Conservation (phyloP, 2,797 vertebrate species). For the Brachyalestes nurse region DNA sequence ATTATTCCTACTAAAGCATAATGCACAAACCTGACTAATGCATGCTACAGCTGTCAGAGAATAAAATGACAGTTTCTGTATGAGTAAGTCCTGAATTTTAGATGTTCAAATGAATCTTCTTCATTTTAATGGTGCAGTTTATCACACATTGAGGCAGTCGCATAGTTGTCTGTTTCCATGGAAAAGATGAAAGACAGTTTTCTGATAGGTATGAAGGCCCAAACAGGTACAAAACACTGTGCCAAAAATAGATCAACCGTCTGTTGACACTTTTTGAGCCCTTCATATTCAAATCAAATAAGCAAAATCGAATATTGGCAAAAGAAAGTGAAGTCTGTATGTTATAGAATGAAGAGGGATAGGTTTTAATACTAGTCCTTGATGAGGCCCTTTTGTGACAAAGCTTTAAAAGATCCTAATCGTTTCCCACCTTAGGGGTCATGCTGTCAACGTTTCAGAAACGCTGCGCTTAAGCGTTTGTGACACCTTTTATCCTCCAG, state of each 20-base stretch:
- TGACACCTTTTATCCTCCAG: conserved; percentile 47
- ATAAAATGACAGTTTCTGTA: neutral
- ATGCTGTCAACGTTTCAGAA: conserved; percentile 46
- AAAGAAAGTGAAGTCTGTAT: neutral
- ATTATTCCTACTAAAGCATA: neutral
- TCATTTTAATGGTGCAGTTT: conserved; percentile 7
- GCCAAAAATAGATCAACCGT: conserved; percentile 33
- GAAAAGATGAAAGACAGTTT: conserved; percentile 28
- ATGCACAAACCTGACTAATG: neutral
- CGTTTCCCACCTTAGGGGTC: conserved; percentile 34
- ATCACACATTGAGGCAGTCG: conserved; percentile 4
- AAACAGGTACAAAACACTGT: conserved; percentile 35
- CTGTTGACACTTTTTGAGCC: conserved; percentile 8
- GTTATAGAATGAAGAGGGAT: neutral
- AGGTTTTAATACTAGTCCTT: conserved; percentile 22
- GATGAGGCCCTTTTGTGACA: conserved; percentile 36
- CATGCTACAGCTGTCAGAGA: conserved; percentile 7
- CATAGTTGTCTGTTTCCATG: conserved; percentile 41
- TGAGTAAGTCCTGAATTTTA: conserved; percentile 13
- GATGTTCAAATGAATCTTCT: conserved; percentile 6
- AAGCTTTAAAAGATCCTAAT: conserved; percentile 44
- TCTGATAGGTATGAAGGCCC: conserved; percentile 13
- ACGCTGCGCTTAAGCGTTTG: conserved; percentile 39
- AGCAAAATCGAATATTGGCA: neutral
- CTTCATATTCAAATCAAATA: conserved; percentile 24